These are phyloP conservation scores for Epirrhoe alternata DNA, from an alignment of 2,888 invertebrate species.

Conservation along the genomic window DNA sequence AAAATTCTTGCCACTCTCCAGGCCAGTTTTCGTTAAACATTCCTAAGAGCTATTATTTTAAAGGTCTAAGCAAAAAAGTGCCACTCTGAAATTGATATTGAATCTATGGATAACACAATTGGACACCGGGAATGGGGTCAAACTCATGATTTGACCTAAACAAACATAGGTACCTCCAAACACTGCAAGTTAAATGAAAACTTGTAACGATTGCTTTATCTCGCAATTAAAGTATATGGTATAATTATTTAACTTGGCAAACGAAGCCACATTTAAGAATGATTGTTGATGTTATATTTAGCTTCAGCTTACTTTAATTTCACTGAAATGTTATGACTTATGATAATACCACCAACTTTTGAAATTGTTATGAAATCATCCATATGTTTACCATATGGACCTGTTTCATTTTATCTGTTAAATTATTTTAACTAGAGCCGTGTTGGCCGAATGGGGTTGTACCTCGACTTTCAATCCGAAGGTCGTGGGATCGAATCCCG, in stretches of 20 bases:
- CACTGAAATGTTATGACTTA: slow-evolving; percentile 63
- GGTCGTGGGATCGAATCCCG: too few relatives aligned
- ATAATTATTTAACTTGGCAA: slow-evolving; percentile 4
- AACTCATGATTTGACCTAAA: too few relatives aligned
- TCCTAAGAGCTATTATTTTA: too few relatives aligned
- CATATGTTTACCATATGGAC: slow-evolving; percentile 56
- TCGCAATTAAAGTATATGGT: neutral
- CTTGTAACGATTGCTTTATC: neutral
- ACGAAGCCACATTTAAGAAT: slow-evolving; percentile 17
- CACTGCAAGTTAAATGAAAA: neutral
- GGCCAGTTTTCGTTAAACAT: too few relatives aligned
- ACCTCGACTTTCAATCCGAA: too few relatives aligned
- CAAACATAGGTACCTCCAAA: too few relatives aligned
- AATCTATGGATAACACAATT: too few relatives aligned
- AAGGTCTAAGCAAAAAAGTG: too few relatives aligned
- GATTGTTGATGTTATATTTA: slow-evolving; percentile 27
- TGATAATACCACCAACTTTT: slow-evolving; percentile 56
- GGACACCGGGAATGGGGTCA: too few relatives aligned
- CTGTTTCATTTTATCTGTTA: slow-evolving; percentile 41
- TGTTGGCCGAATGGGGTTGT: too few relatives aligned
- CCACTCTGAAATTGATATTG: too few relatives aligned
- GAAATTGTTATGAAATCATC: slow-evolving; percentile 62
- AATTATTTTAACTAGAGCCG: neutral
- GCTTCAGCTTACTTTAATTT: slow-evolving; percentile 56
- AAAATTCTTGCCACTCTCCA: too few relatives aligned